Percentiles rank a stretch among this genome's conserved stretches.
Evolutionary conservation across 2,888 invertebrate species (phyloP).

Genomic region (Pediacus dermestoides): DNA sequence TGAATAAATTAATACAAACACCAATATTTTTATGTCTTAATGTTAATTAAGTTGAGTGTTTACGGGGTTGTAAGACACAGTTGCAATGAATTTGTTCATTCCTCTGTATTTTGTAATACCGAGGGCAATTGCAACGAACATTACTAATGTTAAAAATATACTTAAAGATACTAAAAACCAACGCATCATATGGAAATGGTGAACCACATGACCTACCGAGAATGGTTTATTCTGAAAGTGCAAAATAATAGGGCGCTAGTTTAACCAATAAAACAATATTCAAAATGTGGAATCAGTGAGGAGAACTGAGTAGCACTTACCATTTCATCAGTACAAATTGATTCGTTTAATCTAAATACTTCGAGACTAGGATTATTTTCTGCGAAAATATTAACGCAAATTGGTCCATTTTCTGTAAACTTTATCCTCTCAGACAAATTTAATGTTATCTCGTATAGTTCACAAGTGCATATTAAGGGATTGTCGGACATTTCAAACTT

Average conservation of each 20-base stretch:
- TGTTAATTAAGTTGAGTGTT: no score
- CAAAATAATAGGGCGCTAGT: no score
- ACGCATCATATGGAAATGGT: slow-evolving; percentile 34
- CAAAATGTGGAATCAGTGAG: no score
- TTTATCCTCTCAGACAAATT: slow-evolving; percentile 33
- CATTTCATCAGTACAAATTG: no score
- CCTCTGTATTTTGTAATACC: slow-evolving; percentile 36
- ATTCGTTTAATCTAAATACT: no score
- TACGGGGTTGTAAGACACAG: no score
- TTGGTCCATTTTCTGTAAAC: slow-evolving; percentile 34
- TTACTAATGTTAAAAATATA: slow-evolving; percentile 30
- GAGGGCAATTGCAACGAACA: slow-evolving; percentile 33
- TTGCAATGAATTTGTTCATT: no score
- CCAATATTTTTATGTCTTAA: no score
- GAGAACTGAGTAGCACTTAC: no score
- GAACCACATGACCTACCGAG: slow-evolving; percentile 15
- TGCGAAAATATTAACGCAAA: slow-evolving; percentile 34
- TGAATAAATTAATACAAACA: no score
- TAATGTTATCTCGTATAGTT: slow-evolving; percentile 43
- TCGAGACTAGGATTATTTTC: neutral
- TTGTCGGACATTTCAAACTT: slow-evolving; percentile 60
- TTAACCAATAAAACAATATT: no score
- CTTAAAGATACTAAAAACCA: slow-evolving; percentile 36
- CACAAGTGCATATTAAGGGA: slow-evolving; percentile 64
- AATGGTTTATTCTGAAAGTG: slow-evolving; percentile 11